Conservation (phyloP, 2,797 vertebrate species). For the Acestrorhynchus altus region DNA sequence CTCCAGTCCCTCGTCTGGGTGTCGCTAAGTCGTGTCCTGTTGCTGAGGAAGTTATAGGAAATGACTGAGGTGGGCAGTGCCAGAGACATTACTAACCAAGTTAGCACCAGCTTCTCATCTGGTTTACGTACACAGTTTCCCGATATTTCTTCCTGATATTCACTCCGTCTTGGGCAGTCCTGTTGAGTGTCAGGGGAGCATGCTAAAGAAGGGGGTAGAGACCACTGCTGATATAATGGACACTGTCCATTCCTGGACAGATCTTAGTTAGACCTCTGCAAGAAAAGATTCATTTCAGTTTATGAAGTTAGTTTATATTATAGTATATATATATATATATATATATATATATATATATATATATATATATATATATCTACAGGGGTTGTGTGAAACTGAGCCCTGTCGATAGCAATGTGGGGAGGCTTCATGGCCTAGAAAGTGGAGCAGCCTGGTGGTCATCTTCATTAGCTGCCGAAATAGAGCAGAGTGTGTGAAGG, state of each 20-base stretch:
- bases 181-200: no score
- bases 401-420: no score
- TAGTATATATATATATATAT: neutral
- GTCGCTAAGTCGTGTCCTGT: slow-evolving; percentile 71
- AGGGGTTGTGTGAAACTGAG: no score
- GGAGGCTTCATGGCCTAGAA: no score
- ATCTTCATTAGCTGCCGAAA: no score
- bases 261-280: neutral
- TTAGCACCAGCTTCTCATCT: slow-evolving; percentile 75
- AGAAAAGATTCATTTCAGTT: neutral
- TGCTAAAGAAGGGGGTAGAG: slow-evolving; percentile 36
- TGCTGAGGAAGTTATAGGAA: slow-evolving; percentile 73
- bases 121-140: slow-evolving; percentile 70
- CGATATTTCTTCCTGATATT: slow-evolving; percentile 67
- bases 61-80: slow-evolving; percentile 71
- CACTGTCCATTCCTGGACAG: neutral
- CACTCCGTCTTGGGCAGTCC: no score
- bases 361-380: no score
- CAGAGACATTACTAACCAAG: slow-evolving; percentile 77
- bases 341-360: no score
- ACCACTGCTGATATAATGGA: no score
- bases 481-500: no score
- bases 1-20: slow-evolving; percentile 66
- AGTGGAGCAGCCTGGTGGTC: no score
- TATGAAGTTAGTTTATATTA: neutral